Evolutionary conservation across 2,888 invertebrate genomes (phyloP), one percentile per base, ranked within the genome.

Genomic region (Phengaris alcon): DNA sequence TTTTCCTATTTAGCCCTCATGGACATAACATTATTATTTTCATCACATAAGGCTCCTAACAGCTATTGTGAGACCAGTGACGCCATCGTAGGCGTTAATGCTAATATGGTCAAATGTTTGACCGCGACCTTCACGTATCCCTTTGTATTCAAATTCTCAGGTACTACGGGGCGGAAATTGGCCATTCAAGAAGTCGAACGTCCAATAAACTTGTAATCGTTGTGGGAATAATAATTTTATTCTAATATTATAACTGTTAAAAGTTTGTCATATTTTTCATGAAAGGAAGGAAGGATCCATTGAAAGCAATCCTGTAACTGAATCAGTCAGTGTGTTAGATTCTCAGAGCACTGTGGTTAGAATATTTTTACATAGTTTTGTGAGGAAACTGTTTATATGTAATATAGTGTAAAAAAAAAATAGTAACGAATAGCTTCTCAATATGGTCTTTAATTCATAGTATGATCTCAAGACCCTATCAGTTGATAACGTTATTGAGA

Each of bases 101-200:
- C 10, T 64, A 64, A 64, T 44, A 12, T 44, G 64, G 44, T 64
- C 64, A 64, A 64, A 64, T 64, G 10, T 64, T 64, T 64, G 64
- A 64, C 64, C 35, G 64, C 13, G 64, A 64, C 64, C 64, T 64
- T 64, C 35, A 12, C 12, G 35, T 35, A 44, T 64, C 35, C 35
- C 64, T 64, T 64, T 64, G 64, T 64, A 64, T 64, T 64, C 64
- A 35, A 64, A 64, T 64, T 35, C 22, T 35, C 64, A 64, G 64
- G 52, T 52, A 52, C 52, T 52, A 12, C 10, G 9, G 12, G 52
- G 6, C 52, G 52, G 64, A 64, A 35, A 64, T 64, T 64, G 64
- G 35, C 12, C 35, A 64, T 64, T 64, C 64, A 64, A 64, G 64
- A 64, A 64, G 64, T 64, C 35, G 13, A 59, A 59, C 59, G 59